phyloP scores from a whole-genome alignment of 2,888 invertebrate species.

The Eupithecia tripunctaria region DNA sequence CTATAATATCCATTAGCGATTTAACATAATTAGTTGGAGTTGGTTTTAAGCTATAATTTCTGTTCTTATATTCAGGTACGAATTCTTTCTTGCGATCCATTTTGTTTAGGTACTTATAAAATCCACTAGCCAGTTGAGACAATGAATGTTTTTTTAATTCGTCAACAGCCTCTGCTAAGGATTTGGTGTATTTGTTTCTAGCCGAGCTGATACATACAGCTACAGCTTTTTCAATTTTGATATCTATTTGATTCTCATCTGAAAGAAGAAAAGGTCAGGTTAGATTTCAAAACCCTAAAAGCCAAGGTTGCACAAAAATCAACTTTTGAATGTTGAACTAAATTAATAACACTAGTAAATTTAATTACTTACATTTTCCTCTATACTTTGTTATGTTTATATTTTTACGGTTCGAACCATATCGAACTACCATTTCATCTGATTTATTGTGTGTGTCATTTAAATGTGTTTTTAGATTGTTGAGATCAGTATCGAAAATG shows the following conservation, averaged over 20 bases:
- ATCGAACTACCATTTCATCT: constrained; percentile 21
- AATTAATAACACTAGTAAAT: neutral
- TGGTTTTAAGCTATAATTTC: neutral
- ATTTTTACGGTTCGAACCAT: constrained; percentile 7
- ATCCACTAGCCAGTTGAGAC: constrained; percentile 6
- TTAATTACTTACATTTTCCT: neutral
- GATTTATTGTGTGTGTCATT: constrained; percentile 12
- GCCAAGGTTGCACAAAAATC: neutral
- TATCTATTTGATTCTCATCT: constrained; percentile 18
- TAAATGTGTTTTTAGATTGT: neutral
- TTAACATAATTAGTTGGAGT: constrained; percentile 67
- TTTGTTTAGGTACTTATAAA: constrained; percentile 18
- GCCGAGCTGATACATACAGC: constrained; percentile 14
- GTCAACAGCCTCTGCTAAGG: neutral
- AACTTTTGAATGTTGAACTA: too few species aligned
- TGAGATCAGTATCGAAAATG: neutral
- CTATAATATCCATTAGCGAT: constrained; percentile 65
- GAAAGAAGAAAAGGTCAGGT: constrained; percentile 9
- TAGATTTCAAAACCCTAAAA: neutral
- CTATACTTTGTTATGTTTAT: neutral
- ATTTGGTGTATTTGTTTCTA: constrained; percentile 12
- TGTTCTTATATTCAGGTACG: neutral
- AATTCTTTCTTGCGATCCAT: constrained; percentile 19
- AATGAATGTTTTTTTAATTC: constrained; percentile 2
- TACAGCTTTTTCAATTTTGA: constrained; percentile 23